Percentiles rank a stretch among this genome's conserved stretches.
Evolutionary conservation across 1,140 invertebrate species (phyloP).

Genomic region (Euura lappo): DNA sequence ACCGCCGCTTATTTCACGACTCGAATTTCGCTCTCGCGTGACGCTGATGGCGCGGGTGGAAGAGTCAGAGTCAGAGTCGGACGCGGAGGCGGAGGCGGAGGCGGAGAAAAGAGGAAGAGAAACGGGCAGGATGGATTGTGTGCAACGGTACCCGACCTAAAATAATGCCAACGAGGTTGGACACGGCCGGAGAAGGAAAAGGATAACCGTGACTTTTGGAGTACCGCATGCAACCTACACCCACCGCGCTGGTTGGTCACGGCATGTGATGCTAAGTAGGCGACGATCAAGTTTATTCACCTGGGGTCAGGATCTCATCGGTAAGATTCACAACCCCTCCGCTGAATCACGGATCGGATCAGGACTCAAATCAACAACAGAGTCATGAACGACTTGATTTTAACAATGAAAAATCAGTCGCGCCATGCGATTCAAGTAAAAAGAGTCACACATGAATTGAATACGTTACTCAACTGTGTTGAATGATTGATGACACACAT

Average conservation of each 20-base stretch:
- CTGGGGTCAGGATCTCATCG: too few relatives aligned
- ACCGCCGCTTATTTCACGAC: background rate
- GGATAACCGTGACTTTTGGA: background rate
- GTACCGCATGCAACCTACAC: background rate
- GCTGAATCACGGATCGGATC: too few relatives aligned
- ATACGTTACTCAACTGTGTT: too few relatives aligned
- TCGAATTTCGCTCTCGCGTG: background rate
- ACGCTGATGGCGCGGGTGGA: background rate
- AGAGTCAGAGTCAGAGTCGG: background rate
- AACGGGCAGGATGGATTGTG: constrained; percentile 1
- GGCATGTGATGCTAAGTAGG: too few relatives aligned
- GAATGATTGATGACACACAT: too few relatives aligned
- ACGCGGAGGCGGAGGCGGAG: constrained; percentile 20
- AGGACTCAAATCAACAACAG: too few relatives aligned
- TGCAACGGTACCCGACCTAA: constrained; percentile 5
- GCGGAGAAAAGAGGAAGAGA: background rate
- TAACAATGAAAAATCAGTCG: too few relatives aligned
- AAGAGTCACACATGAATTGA: too few relatives aligned
- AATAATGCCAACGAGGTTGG: background rate
- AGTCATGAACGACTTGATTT: too few relatives aligned
- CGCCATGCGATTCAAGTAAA: too few relatives aligned
- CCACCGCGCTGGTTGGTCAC: background rate
- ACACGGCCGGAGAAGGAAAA: background rate
- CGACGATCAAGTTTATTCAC: too few relatives aligned
- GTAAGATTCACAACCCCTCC: too few relatives aligned